These are phyloP conservation scores for Prionailurus bengalensis DNA, from an alignment of 2,113 vertebrate genomes.

Conservation along the genomic window DNA sequence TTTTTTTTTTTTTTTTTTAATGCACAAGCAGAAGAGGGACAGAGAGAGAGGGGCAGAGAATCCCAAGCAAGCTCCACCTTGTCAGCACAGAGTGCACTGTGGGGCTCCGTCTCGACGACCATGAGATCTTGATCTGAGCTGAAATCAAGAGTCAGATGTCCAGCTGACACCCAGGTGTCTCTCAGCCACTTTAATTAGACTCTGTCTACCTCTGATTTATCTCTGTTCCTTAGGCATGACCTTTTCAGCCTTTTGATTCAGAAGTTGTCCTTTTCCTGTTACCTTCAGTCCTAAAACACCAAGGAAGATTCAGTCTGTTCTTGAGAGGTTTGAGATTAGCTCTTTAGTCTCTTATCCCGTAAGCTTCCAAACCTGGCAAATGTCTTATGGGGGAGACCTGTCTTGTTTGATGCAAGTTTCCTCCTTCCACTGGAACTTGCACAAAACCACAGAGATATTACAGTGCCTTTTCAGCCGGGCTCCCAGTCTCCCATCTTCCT, in stretches of 20 bases:
- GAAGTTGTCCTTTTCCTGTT: constrained; percentile 28
- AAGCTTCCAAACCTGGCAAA: neutral
- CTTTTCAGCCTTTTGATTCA: constrained; percentile 41
- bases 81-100: too few relatives aligned
- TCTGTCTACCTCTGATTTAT: neutral
- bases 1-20: neutral
- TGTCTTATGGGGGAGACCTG: neutral
- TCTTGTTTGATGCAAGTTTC: neutral
- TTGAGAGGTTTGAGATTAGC: neutral
- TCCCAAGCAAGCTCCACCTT: too few relatives aligned
- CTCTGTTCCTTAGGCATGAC: neutral
- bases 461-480: neutral
- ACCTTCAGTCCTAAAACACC: neutral
- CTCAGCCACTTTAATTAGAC: neutral
- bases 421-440: neutral
- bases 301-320: neutral
- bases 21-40: too few relatives aligned
- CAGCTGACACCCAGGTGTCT: too few relatives aligned
- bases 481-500: neutral
- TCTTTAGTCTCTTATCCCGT: neutral
- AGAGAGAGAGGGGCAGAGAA: too few relatives aligned
- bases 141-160: too few relatives aligned
- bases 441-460: neutral
- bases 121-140: too few relatives aligned
- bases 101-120: too few relatives aligned